Evolutionary conservation across 2,113 vertebrate species (phyloP).

Genomic region (Phylloscopus trochiloides): DNA sequence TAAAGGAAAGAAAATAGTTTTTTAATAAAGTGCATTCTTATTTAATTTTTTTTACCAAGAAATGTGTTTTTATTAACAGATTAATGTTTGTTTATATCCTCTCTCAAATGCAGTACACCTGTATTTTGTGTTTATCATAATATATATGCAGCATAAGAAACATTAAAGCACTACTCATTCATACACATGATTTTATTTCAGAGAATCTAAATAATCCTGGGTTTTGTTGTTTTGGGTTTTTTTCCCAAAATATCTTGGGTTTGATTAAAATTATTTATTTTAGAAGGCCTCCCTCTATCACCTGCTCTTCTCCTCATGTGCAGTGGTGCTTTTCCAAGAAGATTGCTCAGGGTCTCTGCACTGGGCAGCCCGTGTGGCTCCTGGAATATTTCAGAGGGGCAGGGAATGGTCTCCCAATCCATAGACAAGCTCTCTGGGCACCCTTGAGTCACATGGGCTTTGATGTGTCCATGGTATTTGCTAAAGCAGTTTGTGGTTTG

Average conservation of each 20-base stretch:
- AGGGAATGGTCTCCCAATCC: neutral
- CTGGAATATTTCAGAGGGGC: neutral
- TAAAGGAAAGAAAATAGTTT: neutral
- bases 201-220: neutral
- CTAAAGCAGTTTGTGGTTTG: neutral
- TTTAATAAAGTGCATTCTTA: neutral
- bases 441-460: rapidly evolving
- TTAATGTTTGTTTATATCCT: neutral
- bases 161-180: neutral
- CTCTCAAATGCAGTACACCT: neutral
- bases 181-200: neutral
- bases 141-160: neutral
- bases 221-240: neutral
- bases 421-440: neutral
- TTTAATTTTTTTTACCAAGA: neutral
- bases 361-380: neutral
- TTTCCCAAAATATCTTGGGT: neutral
- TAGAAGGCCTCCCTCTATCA: neutral
- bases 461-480: neutral
- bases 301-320: neutral
- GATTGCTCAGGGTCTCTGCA: neutral
- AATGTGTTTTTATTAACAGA: neutral
- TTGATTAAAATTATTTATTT: neutral
- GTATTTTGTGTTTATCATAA: neutral
- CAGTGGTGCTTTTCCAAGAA: neutral